Evolutionary conservation across 2,888 invertebrate species (phyloP), one percentile per base, ranked within the genome.

Genomic region (Adineta ricciae): DNA sequence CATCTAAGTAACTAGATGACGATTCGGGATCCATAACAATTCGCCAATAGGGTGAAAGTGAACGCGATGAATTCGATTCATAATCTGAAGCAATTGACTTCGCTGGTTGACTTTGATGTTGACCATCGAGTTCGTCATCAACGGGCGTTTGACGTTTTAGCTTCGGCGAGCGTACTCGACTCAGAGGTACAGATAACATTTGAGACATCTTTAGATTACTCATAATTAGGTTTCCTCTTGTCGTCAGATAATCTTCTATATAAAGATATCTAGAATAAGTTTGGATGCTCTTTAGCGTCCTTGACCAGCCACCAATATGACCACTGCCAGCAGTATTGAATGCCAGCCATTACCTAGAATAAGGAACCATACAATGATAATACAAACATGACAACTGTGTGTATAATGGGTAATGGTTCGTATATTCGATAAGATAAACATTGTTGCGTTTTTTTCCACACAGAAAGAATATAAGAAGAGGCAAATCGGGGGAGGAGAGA

Each of bases 171-270:
- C 78, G 38, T n/a, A 78, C 78, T n/a, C 78, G 78, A 41, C 41
- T 78, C 41, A 78, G 41, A 0, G 78, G 78, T 78, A 78, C 78
- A n/a, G 78, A 78, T 78, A 78, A 46, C 46, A 78, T 78, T 78
- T 78, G 78, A 78, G 41, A n/a, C 38, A 78, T 41, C 41, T 78
- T 78, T 4, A 41, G 24, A n/a, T 38, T 78, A 41, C 36, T n/a
- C 41, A 41, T 78, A 9, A 78, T 78, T n/a, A 1, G 5, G 24
- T 78, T 41, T 46, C 11, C 46, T 46, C 11, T 46, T 46, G 46
- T 46, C 46, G 46, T 46, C 11, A 46, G 46, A 46, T 46, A 8
- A 46, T 46, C 46, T 32, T 64, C 27, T 56, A 32, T 64, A 14
- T 64, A 27, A 38, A 46, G 46, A 46, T 46, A 36, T 64, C 27